phyloP scores from a whole-genome alignment of 2,113 vertebrate species.

The Leptodactylus fuscus region DNA sequence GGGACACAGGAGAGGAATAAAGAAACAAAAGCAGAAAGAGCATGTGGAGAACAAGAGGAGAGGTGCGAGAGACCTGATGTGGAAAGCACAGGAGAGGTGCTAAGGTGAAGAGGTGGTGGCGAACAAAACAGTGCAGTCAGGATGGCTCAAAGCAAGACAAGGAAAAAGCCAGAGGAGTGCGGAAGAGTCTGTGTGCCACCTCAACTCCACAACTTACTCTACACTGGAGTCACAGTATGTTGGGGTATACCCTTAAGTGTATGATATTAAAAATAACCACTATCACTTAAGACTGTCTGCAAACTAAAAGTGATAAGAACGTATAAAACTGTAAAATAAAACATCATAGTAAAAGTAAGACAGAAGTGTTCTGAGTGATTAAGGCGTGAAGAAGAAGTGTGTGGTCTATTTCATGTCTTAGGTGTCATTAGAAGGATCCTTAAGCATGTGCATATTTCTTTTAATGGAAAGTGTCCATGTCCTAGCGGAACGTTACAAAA shows the following conservation, averaged over 20 bases:
- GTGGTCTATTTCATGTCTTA: background rate
- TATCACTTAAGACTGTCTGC: background rate
- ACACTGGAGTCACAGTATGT: background rate
- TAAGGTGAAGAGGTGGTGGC: slow-evolving; percentile 6
- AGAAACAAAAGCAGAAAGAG: slow-evolving; percentile 35
- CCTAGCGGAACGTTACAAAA: background rate
- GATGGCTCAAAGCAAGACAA: slow-evolving; percentile 2
- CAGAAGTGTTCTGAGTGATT: background rate
- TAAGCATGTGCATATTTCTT: background rate
- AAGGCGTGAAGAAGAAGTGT: background rate
- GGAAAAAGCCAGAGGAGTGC: slow-evolving; percentile 4
- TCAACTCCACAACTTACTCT: background rate
- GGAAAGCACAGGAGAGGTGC: background rate
- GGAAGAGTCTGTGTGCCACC: slow-evolving; percentile 12
- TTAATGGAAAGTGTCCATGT: background rate
- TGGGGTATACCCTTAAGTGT: background rate
- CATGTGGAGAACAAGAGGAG: slow-evolving; percentile 22
- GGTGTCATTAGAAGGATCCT: background rate
- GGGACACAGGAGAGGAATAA: slow-evolving; percentile 42
- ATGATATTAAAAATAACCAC: background rate
- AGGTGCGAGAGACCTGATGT: background rate
- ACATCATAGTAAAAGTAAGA: background rate
- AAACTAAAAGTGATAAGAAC: background rate
- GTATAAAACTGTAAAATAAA: background rate
- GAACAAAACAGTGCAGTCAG: slow-evolving; percentile 1